A percentile compares a stretch with the other conserved stretches of the same genome.
phyloP scores from a whole-genome alignment of 2,797 vertebrate species.

The Botia kubotai region DNA sequence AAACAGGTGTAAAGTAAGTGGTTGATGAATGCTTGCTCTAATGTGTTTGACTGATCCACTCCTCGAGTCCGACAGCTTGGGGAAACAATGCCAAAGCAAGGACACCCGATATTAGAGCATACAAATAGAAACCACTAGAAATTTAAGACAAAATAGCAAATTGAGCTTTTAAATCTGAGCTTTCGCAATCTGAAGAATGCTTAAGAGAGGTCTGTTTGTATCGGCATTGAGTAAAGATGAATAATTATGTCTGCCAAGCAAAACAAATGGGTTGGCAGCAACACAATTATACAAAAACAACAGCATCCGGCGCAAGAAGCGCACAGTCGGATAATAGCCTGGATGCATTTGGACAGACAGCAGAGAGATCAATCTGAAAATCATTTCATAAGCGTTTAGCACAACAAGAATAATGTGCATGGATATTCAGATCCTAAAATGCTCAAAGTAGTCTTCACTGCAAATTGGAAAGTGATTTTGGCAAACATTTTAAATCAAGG shows the following conservation, averaged over 20 bases:
- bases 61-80: conserved; percentile 71
- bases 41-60: conserved; percentile 75
- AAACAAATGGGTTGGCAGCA: conserved; percentile 11
- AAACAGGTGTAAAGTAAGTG: conserved; percentile 77
- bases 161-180: conserved; percentile 15
- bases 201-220: conserved; percentile 8
- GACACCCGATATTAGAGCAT: conserved; percentile 12
- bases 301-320: conserved; percentile 23
- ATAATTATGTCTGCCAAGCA: conserved; percentile 33
- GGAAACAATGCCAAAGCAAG: conserved; percentile 36
- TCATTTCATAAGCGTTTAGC: conserved; percentile 11
- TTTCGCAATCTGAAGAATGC: neutral
- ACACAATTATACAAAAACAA: conserved; percentile 45
- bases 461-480: conserved; percentile 2
- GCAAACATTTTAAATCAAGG: neutral
- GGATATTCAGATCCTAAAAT: neutral
- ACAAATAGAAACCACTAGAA: neutral
- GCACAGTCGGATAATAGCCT: conserved; percentile 25
- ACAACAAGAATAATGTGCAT: neutral
- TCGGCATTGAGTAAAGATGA: conserved; percentile 29
- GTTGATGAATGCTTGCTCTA: conserved; percentile 79
- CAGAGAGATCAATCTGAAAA: conserved; percentile 7
- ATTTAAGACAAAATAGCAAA: conserved; percentile 25
- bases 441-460: neutral
- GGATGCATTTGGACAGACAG: conserved; percentile 6